Percentiles rank a stretch among this genome's conserved stretches.
Conservation (phyloP, 2,113 vertebrate genomes). For the Petromus typicus region DNA sequence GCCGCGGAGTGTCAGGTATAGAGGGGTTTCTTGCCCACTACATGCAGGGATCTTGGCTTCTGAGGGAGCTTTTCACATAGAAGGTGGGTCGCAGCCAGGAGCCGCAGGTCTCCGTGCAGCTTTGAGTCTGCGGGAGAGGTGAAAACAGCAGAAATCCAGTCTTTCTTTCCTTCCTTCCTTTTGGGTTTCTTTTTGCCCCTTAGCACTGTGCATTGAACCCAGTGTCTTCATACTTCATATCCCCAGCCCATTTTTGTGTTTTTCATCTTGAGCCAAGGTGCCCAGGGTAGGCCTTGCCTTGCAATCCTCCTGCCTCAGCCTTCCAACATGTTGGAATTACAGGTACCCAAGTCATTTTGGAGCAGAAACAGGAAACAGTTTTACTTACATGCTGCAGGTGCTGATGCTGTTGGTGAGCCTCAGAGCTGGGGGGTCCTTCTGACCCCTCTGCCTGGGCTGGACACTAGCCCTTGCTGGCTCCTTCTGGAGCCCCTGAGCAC, state of each 20-base stretch:
- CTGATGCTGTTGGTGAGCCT: neutral
- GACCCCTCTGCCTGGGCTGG: neutral
- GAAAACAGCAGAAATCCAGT: neutral
- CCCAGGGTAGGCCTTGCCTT: neutral
- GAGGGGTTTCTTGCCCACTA: neutral
- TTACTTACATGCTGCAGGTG: neutral
- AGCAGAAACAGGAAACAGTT: neutral
- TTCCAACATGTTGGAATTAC: neutral
- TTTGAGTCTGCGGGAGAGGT: too few species aligned
- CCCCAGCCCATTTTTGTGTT: neutral
- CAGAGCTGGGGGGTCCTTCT: neutral
- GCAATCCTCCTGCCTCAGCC: neutral
- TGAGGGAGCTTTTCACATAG: neutral
- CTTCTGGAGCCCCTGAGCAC: neutral
- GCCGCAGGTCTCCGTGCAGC: neutral
- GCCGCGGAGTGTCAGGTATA: neutral
- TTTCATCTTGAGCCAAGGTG: neutral
- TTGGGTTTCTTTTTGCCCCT: neutral
- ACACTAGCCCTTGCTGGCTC: neutral
- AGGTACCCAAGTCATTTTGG: neutral
- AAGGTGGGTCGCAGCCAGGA: neutral
- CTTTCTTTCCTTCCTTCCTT: too few species aligned
- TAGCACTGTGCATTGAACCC: neutral
- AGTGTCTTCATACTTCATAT: neutral
- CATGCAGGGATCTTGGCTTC: rapidly evolving